Conservation (phyloP, 2,113 vertebrate genomes). For the cat (Felis catus) region DNA sequence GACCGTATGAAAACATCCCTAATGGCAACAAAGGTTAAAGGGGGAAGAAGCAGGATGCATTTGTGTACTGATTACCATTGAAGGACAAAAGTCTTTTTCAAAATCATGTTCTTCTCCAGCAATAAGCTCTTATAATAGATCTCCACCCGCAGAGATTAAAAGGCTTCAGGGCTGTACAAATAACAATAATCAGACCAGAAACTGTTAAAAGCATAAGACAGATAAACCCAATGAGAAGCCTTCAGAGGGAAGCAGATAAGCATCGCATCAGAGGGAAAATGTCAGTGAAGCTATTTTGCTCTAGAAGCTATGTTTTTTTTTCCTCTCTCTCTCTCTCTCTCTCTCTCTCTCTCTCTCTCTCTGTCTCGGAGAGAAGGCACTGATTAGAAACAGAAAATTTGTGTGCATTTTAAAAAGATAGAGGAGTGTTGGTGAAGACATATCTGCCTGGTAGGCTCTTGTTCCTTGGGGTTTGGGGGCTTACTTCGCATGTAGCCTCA, state of each 20-base stretch:
- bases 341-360: not conserved
- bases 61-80: constrained; percentile 29
- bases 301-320: not conserved
- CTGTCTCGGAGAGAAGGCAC: not conserved
- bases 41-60: not conserved
- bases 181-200: constrained; percentile 70
- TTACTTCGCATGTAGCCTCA: not conserved
- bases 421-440: not conserved
- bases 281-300: constrained; percentile 57
- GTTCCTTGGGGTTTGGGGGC: not conserved
- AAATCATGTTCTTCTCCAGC: constrained; percentile 47
- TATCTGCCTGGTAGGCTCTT: not conserved
- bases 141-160: constrained; percentile 62
- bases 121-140: constrained; percentile 52
- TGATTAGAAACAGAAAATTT: constrained; percentile 35
- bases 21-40: constrained; percentile 45
- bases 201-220: constrained; percentile 64
- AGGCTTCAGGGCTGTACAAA: constrained; percentile 54
- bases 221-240: constrained; percentile 72
- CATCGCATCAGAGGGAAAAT: constrained; percentile 55
- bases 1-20: not conserved
- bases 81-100: constrained; percentile 44
- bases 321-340: no score
- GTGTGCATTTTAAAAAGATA: constrained; percentile 41
- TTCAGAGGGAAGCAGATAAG: constrained; percentile 59